These are phyloP conservation scores for Tetramorium parvispinum DNA, from an alignment of 1,140 invertebrate species.

Conservation along the genomic window DNA sequence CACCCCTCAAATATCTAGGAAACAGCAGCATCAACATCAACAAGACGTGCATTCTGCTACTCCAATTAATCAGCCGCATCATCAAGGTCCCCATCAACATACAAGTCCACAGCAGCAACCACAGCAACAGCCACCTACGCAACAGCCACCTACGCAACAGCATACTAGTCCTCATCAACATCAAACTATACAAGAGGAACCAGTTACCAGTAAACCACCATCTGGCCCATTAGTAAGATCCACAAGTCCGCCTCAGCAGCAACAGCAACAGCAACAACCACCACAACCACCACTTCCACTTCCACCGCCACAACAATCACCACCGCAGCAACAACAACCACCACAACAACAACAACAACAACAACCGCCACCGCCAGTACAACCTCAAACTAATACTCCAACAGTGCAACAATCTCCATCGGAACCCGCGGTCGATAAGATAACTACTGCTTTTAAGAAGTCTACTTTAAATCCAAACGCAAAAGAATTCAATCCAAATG, in stretches of 20 bases:
- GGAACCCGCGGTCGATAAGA: slow-evolving; percentile 86
- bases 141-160: slow-evolving; percentile 69
- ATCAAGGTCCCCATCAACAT: slow-evolving; percentile 80
- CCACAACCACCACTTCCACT: slow-evolving; percentile 82
- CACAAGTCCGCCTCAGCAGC: slow-evolving; percentile 85
- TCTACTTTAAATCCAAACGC: slow-evolving; percentile 95
- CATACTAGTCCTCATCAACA: slow-evolving; percentile 71
- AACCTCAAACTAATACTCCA: slow-evolving; percentile 72
- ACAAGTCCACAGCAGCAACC: slow-evolving; percentile 71
- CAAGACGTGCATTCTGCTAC: slow-evolving; percentile 78
- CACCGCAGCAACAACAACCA: slow-evolving; percentile 81
- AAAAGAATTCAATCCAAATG: slow-evolving; percentile 95
- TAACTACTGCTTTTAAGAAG: slow-evolving; percentile 89
- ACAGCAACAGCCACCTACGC: slow-evolving; percentile 67
- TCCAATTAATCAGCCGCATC: slow-evolving; percentile 75
- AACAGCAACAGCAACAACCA: slow-evolving; percentile 81
- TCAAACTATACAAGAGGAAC: slow-evolving; percentile 77
- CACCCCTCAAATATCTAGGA: slow-evolving; percentile 73
- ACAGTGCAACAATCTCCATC: slow-evolving; percentile 77
- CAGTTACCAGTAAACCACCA: slow-evolving; percentile 81
- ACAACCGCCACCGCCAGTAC: slow-evolving; percentile 68
- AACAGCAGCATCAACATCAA: slow-evolving; percentile 79
- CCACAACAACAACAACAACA: slow-evolving; percentile 72
- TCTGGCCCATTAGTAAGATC: slow-evolving; percentile 77
- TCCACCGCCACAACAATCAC: too few relatives aligned